A percentile compares a stretch with the other conserved stretches of the same genome.
phyloP scores from a whole-genome alignment of 2,888 invertebrate species.

The Drosophila conformis region DNA sequence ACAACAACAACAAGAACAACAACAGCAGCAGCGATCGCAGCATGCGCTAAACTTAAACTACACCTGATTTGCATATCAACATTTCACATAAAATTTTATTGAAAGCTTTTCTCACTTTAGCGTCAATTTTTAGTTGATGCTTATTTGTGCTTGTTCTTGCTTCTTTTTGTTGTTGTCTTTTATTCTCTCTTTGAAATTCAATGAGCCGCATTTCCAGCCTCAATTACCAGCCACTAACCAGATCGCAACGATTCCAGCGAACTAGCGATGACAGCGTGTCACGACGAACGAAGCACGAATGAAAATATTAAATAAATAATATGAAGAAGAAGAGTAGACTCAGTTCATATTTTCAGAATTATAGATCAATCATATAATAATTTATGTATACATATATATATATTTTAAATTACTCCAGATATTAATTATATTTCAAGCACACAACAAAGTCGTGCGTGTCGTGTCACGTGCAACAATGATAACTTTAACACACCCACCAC shows the following conservation, averaged over 20 bases:
- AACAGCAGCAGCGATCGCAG: slow-evolving; percentile 19
- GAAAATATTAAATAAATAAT: neutral
- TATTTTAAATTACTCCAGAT: neutral
- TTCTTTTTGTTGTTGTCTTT: slow-evolving; percentile 1
- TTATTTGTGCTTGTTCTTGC: neutral
- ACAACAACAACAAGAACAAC: slow-evolving; percentile 19
- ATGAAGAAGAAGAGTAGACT: neutral
- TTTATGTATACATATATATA: neutral
- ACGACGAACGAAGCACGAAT: neutral
- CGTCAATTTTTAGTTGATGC: slow-evolving; percentile 46
- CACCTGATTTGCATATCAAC: slow-evolving; percentile 71
- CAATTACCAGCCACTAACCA: slow-evolving; percentile 29
- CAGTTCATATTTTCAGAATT: neutral
- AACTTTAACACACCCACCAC: neutral
- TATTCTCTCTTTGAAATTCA: slow-evolving; percentile 54
- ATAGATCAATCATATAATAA: neutral
- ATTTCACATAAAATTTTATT: slow-evolving; percentile 75
- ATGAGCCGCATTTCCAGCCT: slow-evolving; percentile 65
- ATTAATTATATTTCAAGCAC: neutral
- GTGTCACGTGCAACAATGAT: neutral
- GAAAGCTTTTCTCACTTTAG: slow-evolving; percentile 78
- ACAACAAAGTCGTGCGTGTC: neutral
- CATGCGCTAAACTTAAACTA: slow-evolving; percentile 21
- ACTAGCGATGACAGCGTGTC: slow-evolving; percentile 16
- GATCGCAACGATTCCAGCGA: neutral